Evolutionary conservation across 2,888 invertebrate genomes (phyloP).

Genomic region (Cantharis flavilabris): DNA sequence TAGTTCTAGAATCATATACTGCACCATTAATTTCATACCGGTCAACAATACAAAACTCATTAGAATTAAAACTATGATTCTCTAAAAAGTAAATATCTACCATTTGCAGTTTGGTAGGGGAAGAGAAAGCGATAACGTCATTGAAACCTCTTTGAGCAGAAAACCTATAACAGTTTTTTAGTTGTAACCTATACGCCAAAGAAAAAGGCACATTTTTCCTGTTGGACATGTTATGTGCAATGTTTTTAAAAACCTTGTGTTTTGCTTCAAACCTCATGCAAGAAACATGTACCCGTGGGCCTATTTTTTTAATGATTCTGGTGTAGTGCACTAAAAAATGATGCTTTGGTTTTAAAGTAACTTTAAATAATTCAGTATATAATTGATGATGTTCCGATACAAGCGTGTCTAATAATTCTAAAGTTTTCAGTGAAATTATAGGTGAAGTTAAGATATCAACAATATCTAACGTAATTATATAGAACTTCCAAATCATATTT

Average conservation of each 20-base stretch:
- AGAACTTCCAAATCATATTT: constrained; percentile 31
- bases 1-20: no score
- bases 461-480: constrained; percentile 33
- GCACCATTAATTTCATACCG: no score
- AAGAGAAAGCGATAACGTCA: no score
- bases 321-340: not conserved
- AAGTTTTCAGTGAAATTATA: not conserved
- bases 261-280: constrained; percentile 34
- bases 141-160: no score
- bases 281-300: constrained; percentile 5
- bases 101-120: no score
- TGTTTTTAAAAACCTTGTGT: constrained; percentile 30
- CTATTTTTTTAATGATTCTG: not conserved
- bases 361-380: not conserved
- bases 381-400: not conserved
- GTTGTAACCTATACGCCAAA: not conserved
- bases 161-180: no score
- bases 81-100: no score
- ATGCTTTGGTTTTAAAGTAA: not conserved
- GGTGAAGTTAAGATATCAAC: constrained; percentile 24
- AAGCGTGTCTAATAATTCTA: not conserved
- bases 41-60: no score
- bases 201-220: not conserved
- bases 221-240: constrained; percentile 2
- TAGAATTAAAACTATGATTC: no score